Conservation (phyloP, 2,113 vertebrate genomes). For the Formicarius rufipectus region DNA sequence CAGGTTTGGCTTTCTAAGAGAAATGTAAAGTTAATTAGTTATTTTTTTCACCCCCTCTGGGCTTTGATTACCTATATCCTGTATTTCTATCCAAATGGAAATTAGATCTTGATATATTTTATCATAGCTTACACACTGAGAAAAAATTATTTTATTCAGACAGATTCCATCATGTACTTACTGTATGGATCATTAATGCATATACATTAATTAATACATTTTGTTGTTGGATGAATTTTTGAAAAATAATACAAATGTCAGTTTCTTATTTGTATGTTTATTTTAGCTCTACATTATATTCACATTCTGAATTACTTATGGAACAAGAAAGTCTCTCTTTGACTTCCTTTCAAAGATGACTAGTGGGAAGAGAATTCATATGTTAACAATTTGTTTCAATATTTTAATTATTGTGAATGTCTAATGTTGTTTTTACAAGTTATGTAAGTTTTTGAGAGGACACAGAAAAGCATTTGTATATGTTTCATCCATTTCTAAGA, state of each 20-base stretch:
- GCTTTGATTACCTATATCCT: neutral
- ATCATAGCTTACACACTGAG: neutral
- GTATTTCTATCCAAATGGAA: neutral
- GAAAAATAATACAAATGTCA: neutral
- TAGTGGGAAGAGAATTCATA: neutral
- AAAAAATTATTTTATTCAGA: neutral
- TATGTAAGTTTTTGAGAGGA: neutral
- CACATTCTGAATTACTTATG: neutral
- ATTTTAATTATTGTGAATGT: neutral
- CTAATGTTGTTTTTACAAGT: neutral
- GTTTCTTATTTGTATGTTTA: neutral
- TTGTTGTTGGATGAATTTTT: neutral
- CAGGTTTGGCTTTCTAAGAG: neutral
- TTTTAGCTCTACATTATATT: neutral
- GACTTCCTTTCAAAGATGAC: neutral
- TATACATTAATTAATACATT: neutral
- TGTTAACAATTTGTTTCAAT: neutral
- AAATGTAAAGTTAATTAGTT: neutral
- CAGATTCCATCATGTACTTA: neutral
- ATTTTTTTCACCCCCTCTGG: neutral
- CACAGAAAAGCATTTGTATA: neutral
- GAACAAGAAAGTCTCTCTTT: neutral
- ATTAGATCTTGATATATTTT: neutral
- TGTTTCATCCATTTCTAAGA: neutral
- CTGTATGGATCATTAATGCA: neutral